Percentiles rank a stretch among this genome's conserved stretches.
Evolutionary conservation across 2,797 vertebrate species (phyloP).

Genomic region (Apogon talboti): DNA sequence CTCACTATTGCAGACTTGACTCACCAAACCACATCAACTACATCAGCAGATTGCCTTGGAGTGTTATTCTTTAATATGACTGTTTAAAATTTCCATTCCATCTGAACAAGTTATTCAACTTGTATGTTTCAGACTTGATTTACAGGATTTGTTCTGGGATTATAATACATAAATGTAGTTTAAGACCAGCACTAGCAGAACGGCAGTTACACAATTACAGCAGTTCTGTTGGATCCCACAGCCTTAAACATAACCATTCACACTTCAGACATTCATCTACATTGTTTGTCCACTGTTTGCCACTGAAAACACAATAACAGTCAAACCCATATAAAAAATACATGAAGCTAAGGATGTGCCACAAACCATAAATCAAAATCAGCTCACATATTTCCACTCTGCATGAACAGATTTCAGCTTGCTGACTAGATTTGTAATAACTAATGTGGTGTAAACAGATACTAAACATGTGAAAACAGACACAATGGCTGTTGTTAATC

Average conservation of each 20-base stretch:
- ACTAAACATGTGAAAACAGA: constrained; percentile 10
- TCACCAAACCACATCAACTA: constrained; percentile 29
- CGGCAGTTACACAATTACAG: not conserved
- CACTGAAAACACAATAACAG: constrained; percentile 33
- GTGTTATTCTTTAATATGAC: not conserved
- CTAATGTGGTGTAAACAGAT: constrained; percentile 11
- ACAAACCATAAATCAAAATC: constrained; percentile 23
- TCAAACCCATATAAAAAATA: constrained; percentile 30
- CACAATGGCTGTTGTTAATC: not conserved
- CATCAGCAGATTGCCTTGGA: constrained; percentile 12
- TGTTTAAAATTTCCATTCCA: too few species aligned
- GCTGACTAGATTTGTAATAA: constrained; percentile 15
- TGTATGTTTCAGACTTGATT: too few species aligned
- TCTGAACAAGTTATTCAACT: too few species aligned
- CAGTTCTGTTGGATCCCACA: constrained; percentile 13
- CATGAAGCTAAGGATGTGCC: constrained; percentile 7
- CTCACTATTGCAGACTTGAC: constrained; percentile 2
- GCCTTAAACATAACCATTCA: not conserved
- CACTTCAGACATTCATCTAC: constrained; percentile 15
- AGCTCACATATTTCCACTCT: constrained; percentile 16
- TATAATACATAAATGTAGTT: too few species aligned
- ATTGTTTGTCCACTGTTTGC: constrained; percentile 5
- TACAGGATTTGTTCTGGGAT: too few species aligned
- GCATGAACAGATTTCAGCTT: constrained; percentile 26
- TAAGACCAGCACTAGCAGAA: too few species aligned